These are phyloP conservation scores for Drosophila eugracilis DNA, from an alignment of 1,140 invertebrate genomes.

Conservation along the genomic window DNA sequence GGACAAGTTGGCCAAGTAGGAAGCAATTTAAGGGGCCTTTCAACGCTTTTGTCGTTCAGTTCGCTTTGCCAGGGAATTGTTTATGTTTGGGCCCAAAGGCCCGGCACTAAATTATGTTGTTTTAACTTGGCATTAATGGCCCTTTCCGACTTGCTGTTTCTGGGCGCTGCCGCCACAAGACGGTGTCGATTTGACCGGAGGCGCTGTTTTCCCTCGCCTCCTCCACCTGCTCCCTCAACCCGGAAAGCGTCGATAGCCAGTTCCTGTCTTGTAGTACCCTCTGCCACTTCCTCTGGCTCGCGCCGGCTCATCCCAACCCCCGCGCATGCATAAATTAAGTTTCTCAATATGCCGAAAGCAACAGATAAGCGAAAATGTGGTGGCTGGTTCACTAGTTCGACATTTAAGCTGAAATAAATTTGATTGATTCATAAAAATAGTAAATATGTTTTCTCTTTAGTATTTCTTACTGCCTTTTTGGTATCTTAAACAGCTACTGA, in stretches of 20 bases:
- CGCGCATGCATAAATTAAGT: conserved; percentile 59
- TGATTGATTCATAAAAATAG: background rate
- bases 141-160: conserved; percentile 27
- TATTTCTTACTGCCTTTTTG: no score
- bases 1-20: conserved; percentile 1
- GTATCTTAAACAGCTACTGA: no score
- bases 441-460: background rate
- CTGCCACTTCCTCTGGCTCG: background rate
- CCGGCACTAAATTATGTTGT: conserved; percentile 71
- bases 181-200: conserved; percentile 63
- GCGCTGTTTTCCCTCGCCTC: conserved; percentile 23
- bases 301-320: background rate
- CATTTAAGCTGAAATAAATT: background rate
- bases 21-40: conserved; percentile 45
- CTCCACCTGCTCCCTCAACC: background rate
- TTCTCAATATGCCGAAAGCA: conserved; percentile 2
- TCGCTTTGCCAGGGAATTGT: conserved; percentile 47
- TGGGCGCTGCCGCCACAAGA: conserved; percentile 12
- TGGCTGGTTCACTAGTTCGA: background rate
- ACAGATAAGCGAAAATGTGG: conserved; percentile 1
- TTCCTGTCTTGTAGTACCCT: background rate
- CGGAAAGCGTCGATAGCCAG: conserved; percentile 4
- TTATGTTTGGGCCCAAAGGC: conserved; percentile 61
- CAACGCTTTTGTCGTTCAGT: conserved; percentile 38
- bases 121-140: conserved; percentile 70